Evolutionary conservation across 1,140 invertebrate species (phyloP).

Genomic region (Meloidogyne chitwoodi): DNA sequence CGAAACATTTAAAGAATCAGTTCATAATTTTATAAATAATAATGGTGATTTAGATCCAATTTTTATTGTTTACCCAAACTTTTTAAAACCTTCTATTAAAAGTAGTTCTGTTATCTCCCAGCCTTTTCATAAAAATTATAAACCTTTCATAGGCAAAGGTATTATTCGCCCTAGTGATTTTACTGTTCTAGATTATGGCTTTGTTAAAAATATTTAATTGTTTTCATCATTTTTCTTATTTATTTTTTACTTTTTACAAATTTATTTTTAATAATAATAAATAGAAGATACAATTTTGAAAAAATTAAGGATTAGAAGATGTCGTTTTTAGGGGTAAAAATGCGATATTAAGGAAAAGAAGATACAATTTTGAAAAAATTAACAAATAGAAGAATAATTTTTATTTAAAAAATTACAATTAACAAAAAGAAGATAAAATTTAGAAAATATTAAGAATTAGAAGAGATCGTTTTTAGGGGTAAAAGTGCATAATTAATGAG

Average conservation of each 20-base stretch:
- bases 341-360: not conserved
- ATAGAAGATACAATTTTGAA: not conserved
- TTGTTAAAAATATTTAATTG: too few species aligned
- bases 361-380: not conserved
- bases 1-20: not conserved
- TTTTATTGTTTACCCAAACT: not conserved
- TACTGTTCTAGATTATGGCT: not conserved
- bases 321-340: not conserved
- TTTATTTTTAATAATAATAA: too few species aligned
- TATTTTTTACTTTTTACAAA: not conserved
- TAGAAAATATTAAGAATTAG: not conserved
- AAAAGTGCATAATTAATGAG: too few species aligned
- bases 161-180: not conserved
- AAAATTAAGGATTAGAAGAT: not conserved
- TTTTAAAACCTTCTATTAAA: not conserved
- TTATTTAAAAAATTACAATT: too few species aligned
- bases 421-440: not conserved
- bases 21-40: not conserved
- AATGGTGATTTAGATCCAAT: not conserved
- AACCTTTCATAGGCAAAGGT: not conserved
- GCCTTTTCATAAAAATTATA: not conserved
- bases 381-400: too few species aligned
- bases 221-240: not conserved
- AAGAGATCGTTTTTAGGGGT: not conserved
- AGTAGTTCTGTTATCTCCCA: not conserved